Evolutionary conservation across 2,113 vertebrate genomes (phyloP), one percentile per base, ranked within the genome.

Genomic region (Saccopteryx bilineata): DNA sequence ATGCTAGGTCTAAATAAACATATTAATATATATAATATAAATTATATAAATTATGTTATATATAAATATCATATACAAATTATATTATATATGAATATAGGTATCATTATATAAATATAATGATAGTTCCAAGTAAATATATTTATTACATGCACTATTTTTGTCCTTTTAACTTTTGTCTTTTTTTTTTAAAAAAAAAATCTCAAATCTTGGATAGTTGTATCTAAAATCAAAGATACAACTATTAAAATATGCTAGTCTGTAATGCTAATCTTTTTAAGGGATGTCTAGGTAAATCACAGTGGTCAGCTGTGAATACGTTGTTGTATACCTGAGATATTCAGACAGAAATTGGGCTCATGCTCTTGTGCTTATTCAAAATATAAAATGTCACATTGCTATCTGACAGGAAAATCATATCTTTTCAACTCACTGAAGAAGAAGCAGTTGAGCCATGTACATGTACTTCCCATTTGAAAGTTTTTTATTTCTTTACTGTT

Each of bases 351-450:
- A 89, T 85, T 39, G 33, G 75, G 89, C 31, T 93, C n/a, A 81
- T 85, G 39, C 18, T 82, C 28, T 69, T 50, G 56, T 68, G 6
- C 66, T 96, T 95, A 93, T 82, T 90, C 81, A 97, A 96, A 95
- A 96, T 81, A 94, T 61, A 87, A 93, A 91, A 28, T 88, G 82
- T 83, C 89, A 91, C 19, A 85, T 33, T 87, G 65, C 78, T 58
- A 74, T 94, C 86, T 95, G 95, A 97, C 90, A 98, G 90, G 92
- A 95, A 97, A 97, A 97, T 96, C 95, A 96, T 26, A 86, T 86
- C 82, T 78, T 96, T 97, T 97, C 91, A 93, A 75, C 50, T 96
- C 50, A 31, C 52, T 94, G 95, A 91, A 93, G 94, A 96, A 92
- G 18, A n/a, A 96, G 54, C 75, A 93, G 65, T 96, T 95, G 82